Evolutionary conservation across 2,888 invertebrate genomes (phyloP), one percentile per base, ranked within the genome.

Genomic region (Hyposoter didymator): DNA sequence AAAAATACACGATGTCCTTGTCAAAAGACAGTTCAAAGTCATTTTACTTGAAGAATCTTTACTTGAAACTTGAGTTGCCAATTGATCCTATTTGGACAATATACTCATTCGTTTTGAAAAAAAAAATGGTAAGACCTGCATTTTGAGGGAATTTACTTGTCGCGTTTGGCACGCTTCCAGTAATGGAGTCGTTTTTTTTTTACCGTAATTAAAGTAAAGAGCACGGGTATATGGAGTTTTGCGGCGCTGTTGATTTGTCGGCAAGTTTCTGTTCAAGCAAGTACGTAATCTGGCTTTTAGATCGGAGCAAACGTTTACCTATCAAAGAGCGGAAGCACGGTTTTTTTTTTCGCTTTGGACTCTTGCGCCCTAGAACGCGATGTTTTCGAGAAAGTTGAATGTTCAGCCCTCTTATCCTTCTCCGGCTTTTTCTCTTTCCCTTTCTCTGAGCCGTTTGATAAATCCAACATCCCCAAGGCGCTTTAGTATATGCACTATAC

Each of bases 401-500:
- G 80, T 81, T 78, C 64, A 45, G 73, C 39, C 43, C 59, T 35
- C 17, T 69, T 49, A 19, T 19, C 14, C 22, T 43, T 22, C 10
- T 19, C 19, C 59, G 55, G 55, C 59, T 59, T 43, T 49, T 8
- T 47, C 22, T 22, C 19, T 22, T 45, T 19, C 43, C 4, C 67
- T 59, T 19, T 47, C 47, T 19, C 17, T n/a, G 17, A 69, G 35
- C 62, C 73, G 76, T 79, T 85, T 82, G 82, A 82, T 79, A 79
- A 87, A 85, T 82, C 70, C 73, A 52, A 66, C 74, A 75, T 70
- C 69, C 75, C 49, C 45, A 19, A 66, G 70, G 19, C 32, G 73
- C 43, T 74, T 55, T 69, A n/a, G 22, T 75, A 28, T 73, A 43
- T 73, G 64, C 45, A 62, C 73, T 45, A 62, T 49, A 32, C n/a